phyloP scores from a whole-genome alignment of 2,888 invertebrate species.

The Tiliacea aurago region DNA sequence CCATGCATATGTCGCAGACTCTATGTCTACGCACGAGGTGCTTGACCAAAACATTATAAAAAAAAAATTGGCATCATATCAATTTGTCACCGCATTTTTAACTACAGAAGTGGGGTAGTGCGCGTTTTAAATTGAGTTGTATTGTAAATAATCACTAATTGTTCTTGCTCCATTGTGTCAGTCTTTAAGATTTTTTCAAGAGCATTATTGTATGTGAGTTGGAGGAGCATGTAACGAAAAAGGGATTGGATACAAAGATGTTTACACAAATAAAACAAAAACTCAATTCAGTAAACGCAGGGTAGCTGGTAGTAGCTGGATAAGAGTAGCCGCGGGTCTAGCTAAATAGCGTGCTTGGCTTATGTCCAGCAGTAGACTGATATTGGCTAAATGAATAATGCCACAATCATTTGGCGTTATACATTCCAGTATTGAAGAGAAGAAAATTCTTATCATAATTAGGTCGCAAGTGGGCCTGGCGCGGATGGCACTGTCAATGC shows the following conservation, averaged over 20 bases:
- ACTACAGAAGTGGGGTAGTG: constrained; percentile 50
- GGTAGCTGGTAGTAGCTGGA: neutral
- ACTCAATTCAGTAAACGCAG: neutral
- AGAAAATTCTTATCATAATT: constrained; percentile 21
- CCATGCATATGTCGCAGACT: constrained; percentile 61
- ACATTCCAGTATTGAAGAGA: constrained; percentile 10
- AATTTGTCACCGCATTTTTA: constrained; percentile 61
- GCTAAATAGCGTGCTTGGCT: constrained; percentile 8
- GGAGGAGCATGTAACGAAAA: neutral
- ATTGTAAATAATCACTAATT: constrained; percentile 2
- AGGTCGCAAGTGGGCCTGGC: constrained; percentile 49
- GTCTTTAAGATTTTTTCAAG: neutral
- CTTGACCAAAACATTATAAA: constrained; percentile 69
- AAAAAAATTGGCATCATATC: constrained; percentile 69
- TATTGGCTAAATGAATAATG: neutral
- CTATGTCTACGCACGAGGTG: constrained; percentile 66
- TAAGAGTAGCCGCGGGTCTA: neutral
- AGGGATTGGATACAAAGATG: neutral
- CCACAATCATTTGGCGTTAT: constrained; percentile 20
- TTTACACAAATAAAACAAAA: no score
- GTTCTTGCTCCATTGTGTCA: neutral
- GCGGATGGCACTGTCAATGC: constrained; percentile 45
- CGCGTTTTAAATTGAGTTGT: no score
- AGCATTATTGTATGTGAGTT: neutral
- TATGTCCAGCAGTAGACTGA: constrained; percentile 12